phyloP scores from a whole-genome alignment of 2,113 vertebrate species.

The Syngnathus typhle region DNA sequence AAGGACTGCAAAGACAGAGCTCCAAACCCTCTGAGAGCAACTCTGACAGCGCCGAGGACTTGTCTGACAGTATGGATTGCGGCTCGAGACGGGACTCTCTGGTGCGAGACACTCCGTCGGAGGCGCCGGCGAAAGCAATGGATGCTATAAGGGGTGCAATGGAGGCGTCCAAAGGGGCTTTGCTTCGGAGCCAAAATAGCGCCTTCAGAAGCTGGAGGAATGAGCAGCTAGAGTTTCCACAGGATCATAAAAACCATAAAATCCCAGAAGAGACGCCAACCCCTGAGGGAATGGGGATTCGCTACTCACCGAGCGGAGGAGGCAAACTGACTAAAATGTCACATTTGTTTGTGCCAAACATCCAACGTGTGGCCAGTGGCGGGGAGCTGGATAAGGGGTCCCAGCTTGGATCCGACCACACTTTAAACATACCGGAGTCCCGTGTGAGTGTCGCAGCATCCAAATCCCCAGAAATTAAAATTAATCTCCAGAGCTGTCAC shows the following conservation, averaged over 20 bases:
- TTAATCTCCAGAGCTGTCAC: constrained; percentile 74
- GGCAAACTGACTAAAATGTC: constrained; percentile 84
- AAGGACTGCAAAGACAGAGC: constrained; percentile 71
- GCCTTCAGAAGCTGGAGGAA: constrained; percentile 94
- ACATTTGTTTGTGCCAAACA: constrained; percentile 87
- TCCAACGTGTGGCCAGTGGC: constrained; percentile 66
- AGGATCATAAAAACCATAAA: constrained; percentile 67
- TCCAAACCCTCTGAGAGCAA: constrained; percentile 76
- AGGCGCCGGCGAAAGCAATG: constrained; percentile 62
- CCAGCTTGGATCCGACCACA: constrained; percentile 40
- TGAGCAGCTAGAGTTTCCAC: constrained; percentile 77
- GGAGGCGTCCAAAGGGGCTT: constrained; percentile 76
- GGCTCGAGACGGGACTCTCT: constrained; percentile 66
- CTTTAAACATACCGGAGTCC: constrained; percentile 41
- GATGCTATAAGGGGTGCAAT: constrained; percentile 80
- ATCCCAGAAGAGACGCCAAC: constrained; percentile 33
- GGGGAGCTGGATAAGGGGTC: constrained; percentile 17
- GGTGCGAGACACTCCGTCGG: constrained; percentile 47
- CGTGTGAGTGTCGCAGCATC: constrained; percentile 44
- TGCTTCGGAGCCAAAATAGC: constrained; percentile 90
- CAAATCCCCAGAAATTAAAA: constrained; percentile 87
- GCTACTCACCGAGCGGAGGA: constrained; percentile 36
- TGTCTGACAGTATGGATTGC: constrained; percentile 60
- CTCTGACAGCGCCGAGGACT: constrained; percentile 72
- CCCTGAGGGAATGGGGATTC: constrained; percentile 25